Conservation (phyloP, 1,140 invertebrate species). For the Sycobia sp. region DNA sequence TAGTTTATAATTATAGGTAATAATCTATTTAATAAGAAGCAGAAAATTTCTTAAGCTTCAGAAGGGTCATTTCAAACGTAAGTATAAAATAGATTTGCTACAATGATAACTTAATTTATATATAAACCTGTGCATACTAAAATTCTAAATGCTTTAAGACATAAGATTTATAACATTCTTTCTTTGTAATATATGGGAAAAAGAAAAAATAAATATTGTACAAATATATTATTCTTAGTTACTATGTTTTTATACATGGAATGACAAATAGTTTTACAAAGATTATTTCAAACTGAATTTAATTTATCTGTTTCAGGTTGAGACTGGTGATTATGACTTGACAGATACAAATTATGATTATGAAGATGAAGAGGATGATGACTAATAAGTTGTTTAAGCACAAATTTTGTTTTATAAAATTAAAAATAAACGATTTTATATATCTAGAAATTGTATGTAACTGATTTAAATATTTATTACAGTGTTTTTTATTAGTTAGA, state of each 20-base stretch:
- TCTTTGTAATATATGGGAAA: no score
- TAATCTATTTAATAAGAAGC: slow-evolving; percentile 44
- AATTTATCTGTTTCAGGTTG: slow-evolving; percentile 50
- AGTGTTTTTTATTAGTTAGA: slow-evolving; percentile 21
- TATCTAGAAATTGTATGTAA: background rate
- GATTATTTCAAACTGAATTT: background rate
- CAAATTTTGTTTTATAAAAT: slow-evolving; percentile 20
- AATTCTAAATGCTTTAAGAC: no score
- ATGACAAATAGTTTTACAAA: background rate
- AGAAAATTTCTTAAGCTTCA: slow-evolving; percentile 45
- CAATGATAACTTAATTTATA: slow-evolving; percentile 9
- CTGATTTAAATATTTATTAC: slow-evolving; percentile 31
- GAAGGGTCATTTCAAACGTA: slow-evolving; percentile 40
- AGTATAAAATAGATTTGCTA: slow-evolving; percentile 36
- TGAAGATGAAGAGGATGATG: slow-evolving; percentile 34
- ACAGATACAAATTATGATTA: slow-evolving; percentile 33
- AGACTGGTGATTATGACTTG: slow-evolving; percentile 43
- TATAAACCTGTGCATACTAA: no score
- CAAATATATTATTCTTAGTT: no score
- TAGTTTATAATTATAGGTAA: slow-evolving; percentile 45
- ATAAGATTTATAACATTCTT: no score
- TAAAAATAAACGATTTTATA: slow-evolving; percentile 14
- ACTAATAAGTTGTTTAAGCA: slow-evolving; percentile 15
- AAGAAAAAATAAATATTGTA: slow-evolving; percentile 11
- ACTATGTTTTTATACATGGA: background rate